Base-by-base conservation (phyloP, 35 echinoderm and acorn worm genomes). In the Lytechinus pictus region DNA sequence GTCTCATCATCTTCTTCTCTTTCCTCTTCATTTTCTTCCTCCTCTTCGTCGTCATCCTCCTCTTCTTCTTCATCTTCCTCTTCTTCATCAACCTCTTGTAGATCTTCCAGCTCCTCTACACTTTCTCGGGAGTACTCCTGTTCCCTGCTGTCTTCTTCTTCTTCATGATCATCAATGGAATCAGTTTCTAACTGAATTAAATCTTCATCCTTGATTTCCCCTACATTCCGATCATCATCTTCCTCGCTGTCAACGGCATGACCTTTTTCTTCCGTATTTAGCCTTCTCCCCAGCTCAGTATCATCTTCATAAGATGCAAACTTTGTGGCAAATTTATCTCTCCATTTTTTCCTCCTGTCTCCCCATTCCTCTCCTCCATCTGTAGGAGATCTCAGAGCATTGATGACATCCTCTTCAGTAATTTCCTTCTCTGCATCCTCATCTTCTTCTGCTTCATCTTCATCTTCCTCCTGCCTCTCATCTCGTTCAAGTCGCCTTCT, bases 221-320 rank as follows among this genome's bases (percentile, higher is more conserved):
- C 66, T 79, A 79, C 19, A 79, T 24, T 79, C 66, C n/a, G 66
- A 79, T 79, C 66, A 79, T 44, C 27, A 90, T 16, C 52, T 9
- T 90, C 29, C n/a, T 52, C 27, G 52, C 44, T 33, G 52, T 2
- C 28, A 2, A 4, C 28, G 4, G 88, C 88, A 88, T 88, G 16
- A 24, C 21, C 66, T n/a, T 44, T 44, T 44, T 24, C 66, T 10
- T 10, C 29, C 88, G 14, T 54, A 28, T 90, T 33, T 86, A 52
- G 86, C 91, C 71, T 29, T 86, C 92, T 96, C 61, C 94, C 94
- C 86, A 53, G 53, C 7, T 87, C 86, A 5, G 92, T 94, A 89
- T 97, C 97, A 92, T 97, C 97, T 60, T 97, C 97, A 66, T 96
- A 97, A 9, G 95, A 96, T 29, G 97, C 97, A 86, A 94, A 96